Evolutionary conservation across 2,797 vertebrate species (phyloP), one percentile per base, ranked within the genome.

Genomic region (Argya squamiceps): DNA sequence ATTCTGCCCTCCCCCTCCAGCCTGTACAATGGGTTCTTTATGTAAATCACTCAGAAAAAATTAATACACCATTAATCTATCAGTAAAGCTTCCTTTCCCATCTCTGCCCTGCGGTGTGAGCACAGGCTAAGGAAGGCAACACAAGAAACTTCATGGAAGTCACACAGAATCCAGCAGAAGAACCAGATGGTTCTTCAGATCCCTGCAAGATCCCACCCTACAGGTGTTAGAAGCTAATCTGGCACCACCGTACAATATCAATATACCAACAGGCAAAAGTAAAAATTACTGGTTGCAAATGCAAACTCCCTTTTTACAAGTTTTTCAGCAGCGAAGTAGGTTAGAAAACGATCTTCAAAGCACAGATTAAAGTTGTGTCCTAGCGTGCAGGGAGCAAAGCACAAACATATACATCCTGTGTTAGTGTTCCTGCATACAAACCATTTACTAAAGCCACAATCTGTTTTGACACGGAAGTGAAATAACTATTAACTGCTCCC

Each of bases 11-110:
- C 84, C 92, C 78, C 63, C 85, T 89, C 56, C 74, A 65, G 58
- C 60, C 80, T 46, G 47, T 86, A 98, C 97, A 98, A 97, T 93
- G 87, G 84, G 44, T 47, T 96, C 92, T 97, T 97, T 98, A 97
- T 98, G 92, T 97, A 97, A 97, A 96, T 98, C 92, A 85, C 93
- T 96, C 95, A 89, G 55, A 92, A 94, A 94, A 97, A 97, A 97
- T 86, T 89, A 97, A 97, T 47, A 94, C 85, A 91, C 71, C 68
- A 50, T 71, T 97, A 93, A 97, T 86, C 87, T 90, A 74, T 46
- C 69, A 50, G 52, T 43, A 77, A 88, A 84, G 56, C 73, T 81
- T 84, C 84, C 87, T 71, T 74, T 80, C 88, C 86, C 78, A 87
- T 89, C 73, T 71, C 68, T 75, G 88, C 52, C 64, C 55, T 56